phyloP scores from a whole-genome alignment of 1,140 invertebrate genomes.

The Cherax quadricarinatus region DNA sequence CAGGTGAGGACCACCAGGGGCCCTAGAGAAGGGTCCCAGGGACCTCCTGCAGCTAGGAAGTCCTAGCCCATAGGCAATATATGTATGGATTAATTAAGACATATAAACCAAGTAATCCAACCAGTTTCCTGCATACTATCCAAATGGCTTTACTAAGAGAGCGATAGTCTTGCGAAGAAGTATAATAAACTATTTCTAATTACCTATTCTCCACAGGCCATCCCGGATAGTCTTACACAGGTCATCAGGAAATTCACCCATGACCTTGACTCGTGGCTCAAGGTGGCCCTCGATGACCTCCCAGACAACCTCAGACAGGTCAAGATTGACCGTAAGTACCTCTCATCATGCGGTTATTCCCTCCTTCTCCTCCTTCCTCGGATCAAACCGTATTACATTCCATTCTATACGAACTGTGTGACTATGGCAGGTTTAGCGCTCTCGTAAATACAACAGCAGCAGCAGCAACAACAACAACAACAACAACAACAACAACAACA shows the following conservation, averaged over 20 bases:
- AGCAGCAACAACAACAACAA: no score
- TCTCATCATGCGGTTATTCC: not conserved
- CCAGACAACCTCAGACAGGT: slow-evolving; percentile 79
- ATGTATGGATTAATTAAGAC: not conserved
- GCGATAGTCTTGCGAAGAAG: no score
- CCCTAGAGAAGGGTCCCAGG: not conserved
- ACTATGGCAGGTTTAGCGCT: not conserved
- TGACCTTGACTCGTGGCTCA: slow-evolving; percentile 79
- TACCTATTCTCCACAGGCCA: slow-evolving; percentile 56
- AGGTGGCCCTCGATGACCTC: slow-evolving; percentile 78
- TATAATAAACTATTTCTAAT: no score
- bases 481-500: no score
- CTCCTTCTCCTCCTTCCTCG: no score
- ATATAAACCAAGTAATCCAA: no score
- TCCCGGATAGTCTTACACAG: slow-evolving; percentile 78
- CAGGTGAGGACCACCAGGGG: slow-evolving; percentile 74
- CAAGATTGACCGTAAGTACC: slow-evolving; percentile 78
- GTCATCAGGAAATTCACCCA: slow-evolving; percentile 81
- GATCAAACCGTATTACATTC: not conserved
- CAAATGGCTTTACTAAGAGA: no score
- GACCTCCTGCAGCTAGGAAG: no score
- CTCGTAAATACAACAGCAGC: no score
- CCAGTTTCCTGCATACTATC: no score
- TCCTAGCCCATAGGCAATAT: not conserved
- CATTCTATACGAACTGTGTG: not conserved